Evolutionary conservation across 2,797 vertebrate genomes (phyloP), one percentile per base, ranked within the genome.

Genomic region (Limnodromus scolopaceus): DNA sequence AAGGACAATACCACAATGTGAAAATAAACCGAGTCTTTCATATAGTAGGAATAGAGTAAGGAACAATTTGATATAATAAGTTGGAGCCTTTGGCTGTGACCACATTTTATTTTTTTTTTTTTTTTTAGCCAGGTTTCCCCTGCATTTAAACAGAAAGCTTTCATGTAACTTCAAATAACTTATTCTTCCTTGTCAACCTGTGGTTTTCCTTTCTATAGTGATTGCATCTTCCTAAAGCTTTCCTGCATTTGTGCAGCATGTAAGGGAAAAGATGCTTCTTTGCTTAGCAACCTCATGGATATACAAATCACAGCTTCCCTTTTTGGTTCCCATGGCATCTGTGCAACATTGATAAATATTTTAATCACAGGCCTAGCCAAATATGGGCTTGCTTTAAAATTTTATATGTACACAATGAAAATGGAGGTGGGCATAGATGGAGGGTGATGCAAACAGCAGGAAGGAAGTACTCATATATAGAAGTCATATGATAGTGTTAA

Each of bases 261-360:
- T 71, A 71, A 89, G 51, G 38, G 53, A 81, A 89, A 92, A 91
- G n/a, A 46, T 53, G 17, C 10, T 81, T 39, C 61, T 91, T 87
- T 84, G n/a, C 87, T 75, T 76, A 93, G 85, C 89, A 94, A 34
- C 91, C 55, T 72, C 10, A 27, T 75, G 5, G 22, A 75, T 85
- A 72, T 23, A 93, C 19, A 75, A 89, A 86, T 75, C 63, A 65
- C 28, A 81, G 24, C 20, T 90, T 88, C 14, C 46, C 43, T 84
- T 91, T 84, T 75, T 64, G 9, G 38, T 82, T 95, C 64, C 68
- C 39, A 23, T 81, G 55, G 53, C 39, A 93, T 55, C 79, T 93
- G 14, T 84, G 65, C 58, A 94, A 53, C 16, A 12, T 63, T 55
- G 83, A 94, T 94, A 92, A 95, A 91, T 92, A 77, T 68, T 96